Base-by-base conservation (phyloP, 1,140 invertebrate genomes). In the Harlomillsia oculata region DNA sequence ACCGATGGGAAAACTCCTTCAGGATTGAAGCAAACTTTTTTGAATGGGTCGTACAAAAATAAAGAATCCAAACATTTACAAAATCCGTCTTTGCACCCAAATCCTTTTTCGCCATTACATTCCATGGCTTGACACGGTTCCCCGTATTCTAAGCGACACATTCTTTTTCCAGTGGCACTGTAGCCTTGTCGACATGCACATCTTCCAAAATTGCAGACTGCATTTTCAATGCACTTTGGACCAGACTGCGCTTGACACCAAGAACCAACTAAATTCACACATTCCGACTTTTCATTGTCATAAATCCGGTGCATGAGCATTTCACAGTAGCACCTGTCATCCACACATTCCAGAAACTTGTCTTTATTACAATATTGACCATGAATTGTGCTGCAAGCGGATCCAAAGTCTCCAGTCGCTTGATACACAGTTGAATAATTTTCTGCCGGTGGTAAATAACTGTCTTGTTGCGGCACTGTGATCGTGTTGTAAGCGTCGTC, bases 31-130 rank as follows among this genome's bases (percentile, higher is more conserved):
- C 55, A 57, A 11, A 18, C 16, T 44, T 32, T 30, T 5, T 30
- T 18, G 3, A 57, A 25, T 13, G 48, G 44, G 5, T 26, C 30
- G 26, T 48, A 57, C 4, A 51, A 39, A 21, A 34, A 57, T 30
- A 48, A 3, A 1, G 48, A 52, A 37, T 58, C 56, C 16, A 58
- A 14, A 26, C 56, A 58, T n/a, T 28, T 5, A 28, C 56, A 58
- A 9, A 3, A 37, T 4, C 40, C 40, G 13, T 44, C 29, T 29
- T 52, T 52, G n/a, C 56, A 58, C 5, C 48, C 56, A 2, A 58
- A 36, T 5, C 49, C 56, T 29, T 37, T 32, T 16, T 58, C 56
- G 14, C 26, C 6, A 37, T 58, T 58, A 25, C 56, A 58, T 29
- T 45, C 18, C 5, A 23, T 3, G n/a, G 49, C 34, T 11, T 29